A percentile compares a stretch with the other conserved stretches of the same genome.
These are phyloP conservation scores for Pseudois nayaur DNA, from an alignment of 2,113 vertebrate genomes.

Conservation along the genomic window DNA sequence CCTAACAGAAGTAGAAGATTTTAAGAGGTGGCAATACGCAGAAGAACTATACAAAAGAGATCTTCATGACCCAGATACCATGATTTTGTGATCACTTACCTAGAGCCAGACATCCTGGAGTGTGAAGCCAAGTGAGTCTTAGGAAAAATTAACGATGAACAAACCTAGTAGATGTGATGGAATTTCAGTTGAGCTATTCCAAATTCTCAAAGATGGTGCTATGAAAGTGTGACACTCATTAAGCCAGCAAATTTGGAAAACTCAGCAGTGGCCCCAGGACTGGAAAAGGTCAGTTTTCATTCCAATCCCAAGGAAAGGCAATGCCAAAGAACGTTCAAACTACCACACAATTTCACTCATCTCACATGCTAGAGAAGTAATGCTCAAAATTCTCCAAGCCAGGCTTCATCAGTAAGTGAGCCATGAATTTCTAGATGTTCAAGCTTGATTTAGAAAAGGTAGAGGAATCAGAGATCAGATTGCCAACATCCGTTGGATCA, in stretches of 20 bases:
- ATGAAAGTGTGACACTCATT: not conserved
- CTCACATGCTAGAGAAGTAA: not conserved
- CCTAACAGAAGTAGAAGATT: not conserved
- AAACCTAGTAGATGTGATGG: not conserved
- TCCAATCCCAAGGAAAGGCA: not conserved
- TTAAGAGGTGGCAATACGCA: not conserved
- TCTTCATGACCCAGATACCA: not conserved
- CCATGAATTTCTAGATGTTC: not conserved
- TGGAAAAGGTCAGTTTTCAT: not conserved
- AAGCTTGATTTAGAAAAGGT: not conserved
- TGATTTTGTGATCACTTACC: not conserved
- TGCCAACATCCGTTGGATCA: not conserved
- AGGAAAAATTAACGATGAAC: not conserved
- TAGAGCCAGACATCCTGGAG: not conserved
- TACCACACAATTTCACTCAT: not conserved
- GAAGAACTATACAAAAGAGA: not conserved
- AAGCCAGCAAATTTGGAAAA: not conserved
- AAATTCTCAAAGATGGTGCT: not conserved
- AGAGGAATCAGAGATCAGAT: not conserved
- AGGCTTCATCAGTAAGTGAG: not conserved
- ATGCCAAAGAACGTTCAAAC: not conserved
- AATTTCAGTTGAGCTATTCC: not conserved
- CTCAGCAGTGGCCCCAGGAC: not conserved
- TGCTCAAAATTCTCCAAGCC: not conserved
- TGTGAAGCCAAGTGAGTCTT: not conserved